phyloP scores from a whole-genome alignment of 1,140 invertebrate genomes.

The Spodoptera frugiperda region DNA sequence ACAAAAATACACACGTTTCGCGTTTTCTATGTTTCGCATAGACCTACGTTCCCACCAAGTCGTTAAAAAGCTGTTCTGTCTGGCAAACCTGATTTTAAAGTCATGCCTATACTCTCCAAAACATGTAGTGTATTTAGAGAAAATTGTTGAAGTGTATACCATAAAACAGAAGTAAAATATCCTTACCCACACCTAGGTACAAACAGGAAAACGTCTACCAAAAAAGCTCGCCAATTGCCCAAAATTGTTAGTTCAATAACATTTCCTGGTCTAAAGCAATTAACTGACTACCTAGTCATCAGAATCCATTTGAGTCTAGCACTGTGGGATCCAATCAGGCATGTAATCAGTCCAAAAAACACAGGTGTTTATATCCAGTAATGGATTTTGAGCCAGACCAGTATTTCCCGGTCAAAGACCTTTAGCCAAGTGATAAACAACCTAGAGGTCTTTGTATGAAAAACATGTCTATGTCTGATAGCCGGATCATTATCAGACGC shows the following conservation, averaged over 20 bases:
- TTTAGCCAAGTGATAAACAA: conserved; percentile 11
- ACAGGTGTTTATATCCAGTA: conserved; percentile 30
- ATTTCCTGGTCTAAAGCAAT: conserved; percentile 8
- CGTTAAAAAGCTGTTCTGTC: no score
- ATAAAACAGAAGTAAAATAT: no score
- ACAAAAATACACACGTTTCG: no score
- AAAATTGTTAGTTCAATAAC: conserved; percentile 25
- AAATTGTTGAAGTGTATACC: no score
- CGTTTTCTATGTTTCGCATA: no score
- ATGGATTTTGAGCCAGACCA: conserved; percentile 17
- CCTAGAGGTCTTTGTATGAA: not conserved
- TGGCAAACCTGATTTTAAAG: no score
- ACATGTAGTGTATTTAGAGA: no score
- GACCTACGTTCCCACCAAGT: no score
- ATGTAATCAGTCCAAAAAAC: conserved; percentile 31
- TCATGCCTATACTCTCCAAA: no score
- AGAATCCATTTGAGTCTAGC: not conserved
- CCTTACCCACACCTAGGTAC: not conserved
- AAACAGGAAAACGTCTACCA: not conserved
- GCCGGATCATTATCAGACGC: no score
- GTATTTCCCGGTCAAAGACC: conserved; percentile 20
- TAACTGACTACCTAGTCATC: conserved; percentile 26
- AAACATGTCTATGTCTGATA: not conserved
- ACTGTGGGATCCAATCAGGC: conserved; percentile 24
- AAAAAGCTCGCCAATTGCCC: not conserved